Percentiles rank a stretch among this genome's conserved stretches.
Conservation (phyloP, 2,888 invertebrate species). For the Drosophila monieri region DNA sequence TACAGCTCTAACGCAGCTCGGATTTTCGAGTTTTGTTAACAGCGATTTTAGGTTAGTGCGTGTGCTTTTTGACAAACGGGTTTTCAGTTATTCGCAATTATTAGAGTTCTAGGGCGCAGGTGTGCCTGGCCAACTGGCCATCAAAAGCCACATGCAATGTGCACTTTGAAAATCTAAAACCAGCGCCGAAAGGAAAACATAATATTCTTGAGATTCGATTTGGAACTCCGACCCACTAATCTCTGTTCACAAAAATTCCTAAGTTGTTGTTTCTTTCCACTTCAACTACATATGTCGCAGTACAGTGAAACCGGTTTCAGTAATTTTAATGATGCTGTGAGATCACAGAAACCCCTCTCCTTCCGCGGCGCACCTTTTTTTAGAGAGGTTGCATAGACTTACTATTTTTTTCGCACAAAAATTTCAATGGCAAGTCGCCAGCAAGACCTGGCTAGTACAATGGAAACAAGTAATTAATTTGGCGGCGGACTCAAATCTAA, state of each 20-base stretch:
- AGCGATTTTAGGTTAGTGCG: conserved; percentile 65
- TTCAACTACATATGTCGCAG: conserved; percentile 62
- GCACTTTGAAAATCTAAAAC: no score
- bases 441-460: conserved; percentile 57
- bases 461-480: conserved; percentile 58
- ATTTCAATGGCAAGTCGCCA: conserved; percentile 68
- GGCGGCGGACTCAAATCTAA: conserved; percentile 22
- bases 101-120: conserved; percentile 33
- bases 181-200: no score
- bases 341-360: conserved; percentile 19
- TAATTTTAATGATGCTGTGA: conserved; percentile 68
- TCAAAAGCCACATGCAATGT: conserved; percentile 49
- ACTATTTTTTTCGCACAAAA: conserved; percentile 19
- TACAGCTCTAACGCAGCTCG: conserved; percentile 33
- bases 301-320: conserved; percentile 64
- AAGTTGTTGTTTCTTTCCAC: conserved; percentile 57
- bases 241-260: conserved; percentile 48
- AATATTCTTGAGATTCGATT: background rate
- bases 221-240: conserved; percentile 16
- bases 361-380: conserved; percentile 20
- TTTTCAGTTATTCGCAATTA: conserved; percentile 49
- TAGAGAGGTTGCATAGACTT: conserved; percentile 31
- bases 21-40: conserved; percentile 44
- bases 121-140: conserved; percentile 31
- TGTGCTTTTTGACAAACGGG: conserved; percentile 54